Percentiles rank a stretch among this genome's conserved stretches.
These are phyloP conservation scores for Ataeniobius toweri DNA, from an alignment of 2,797 vertebrate genomes.

Conservation along the genomic window DNA sequence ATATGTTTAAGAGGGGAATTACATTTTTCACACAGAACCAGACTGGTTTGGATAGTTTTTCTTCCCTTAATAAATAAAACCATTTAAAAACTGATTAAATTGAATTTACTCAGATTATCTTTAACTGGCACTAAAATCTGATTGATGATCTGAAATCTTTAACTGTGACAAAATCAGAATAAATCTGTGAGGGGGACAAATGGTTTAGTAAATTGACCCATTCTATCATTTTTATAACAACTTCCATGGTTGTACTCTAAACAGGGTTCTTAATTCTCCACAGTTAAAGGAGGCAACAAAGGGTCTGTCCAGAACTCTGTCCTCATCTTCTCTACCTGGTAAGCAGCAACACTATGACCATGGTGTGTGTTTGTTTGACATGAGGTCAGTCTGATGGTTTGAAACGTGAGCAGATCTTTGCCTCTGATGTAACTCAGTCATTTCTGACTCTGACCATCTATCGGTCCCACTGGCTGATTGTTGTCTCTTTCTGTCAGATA, in stretches of 20 bases:
- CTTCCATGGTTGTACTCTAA: background rate
- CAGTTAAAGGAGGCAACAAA: background rate
- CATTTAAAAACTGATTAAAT: background rate
- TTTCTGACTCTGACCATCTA: no score
- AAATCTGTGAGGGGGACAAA: background rate
- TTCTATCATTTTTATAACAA: background rate
- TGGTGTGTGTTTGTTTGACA: background rate
- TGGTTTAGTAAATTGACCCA: background rate
- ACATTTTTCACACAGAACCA: background rate
- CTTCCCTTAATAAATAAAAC: background rate
- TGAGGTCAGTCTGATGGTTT: background rate
- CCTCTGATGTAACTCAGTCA: background rate
- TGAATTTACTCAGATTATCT: no score
- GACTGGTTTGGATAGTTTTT: background rate
- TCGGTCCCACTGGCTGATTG: background rate
- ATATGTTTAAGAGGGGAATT: background rate
- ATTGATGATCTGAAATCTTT: no score
- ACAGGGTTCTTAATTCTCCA: background rate
- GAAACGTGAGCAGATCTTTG: background rate
- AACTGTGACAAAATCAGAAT: background rate
- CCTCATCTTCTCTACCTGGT: slow-evolving; percentile 60
- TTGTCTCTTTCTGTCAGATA: slow-evolving; percentile 68
- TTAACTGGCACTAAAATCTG: no score
- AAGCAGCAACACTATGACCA: background rate
- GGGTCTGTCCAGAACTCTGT: slow-evolving; percentile 29